Base-by-base conservation (phyloP, 2,888 invertebrate genomes). In the Tricholauxania praeusta region DNA sequence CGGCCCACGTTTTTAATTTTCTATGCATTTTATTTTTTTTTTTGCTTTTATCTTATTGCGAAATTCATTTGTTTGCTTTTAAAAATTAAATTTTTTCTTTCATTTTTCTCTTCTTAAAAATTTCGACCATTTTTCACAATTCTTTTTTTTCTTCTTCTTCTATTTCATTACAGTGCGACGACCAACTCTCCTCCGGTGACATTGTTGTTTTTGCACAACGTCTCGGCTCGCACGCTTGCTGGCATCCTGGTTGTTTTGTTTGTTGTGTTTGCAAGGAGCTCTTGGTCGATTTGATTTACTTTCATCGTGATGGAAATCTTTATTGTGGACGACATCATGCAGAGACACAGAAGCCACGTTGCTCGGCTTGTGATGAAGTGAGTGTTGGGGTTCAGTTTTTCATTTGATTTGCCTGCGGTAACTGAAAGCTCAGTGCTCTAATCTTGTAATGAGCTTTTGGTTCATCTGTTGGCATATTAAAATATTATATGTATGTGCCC, bases 261-360 rank as follows among this genome's bases (percentile, higher is more conserved):
- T 99, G 98, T 89, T 90, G 91, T 86, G 92, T 94, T 60, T 99
- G 98, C 89, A 92, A 94, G 82, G 97, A 99, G 88, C 92, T 98
- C 77, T 92, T 99, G 75, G 97, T 98, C 59, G 98, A 99, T 89
- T 92, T 98, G 84, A 97, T 98, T 86, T 98, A 98, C 90, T 99
- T 98, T 90, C 94, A 92, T 91, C 92, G 94, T 84, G 94, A 95
- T 78, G 96, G 95, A 73, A 89, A 93, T 75, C 90, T 99, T 60
- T 98, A 95, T 89, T 99, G 99, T 88, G 98, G 98, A 5, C 89
- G 99, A 71, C 99, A 99, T 86, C 98, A 99, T 87, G 98, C 99
- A 3, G 99, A 99, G 89, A 94, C 95, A 7, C 91, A 98, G 80
- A 98, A 99, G 86, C 99, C 98, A 0, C 89, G 99, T 75, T 99